Conservation (phyloP, 2,888 invertebrate genomes). For the Scaptomyza polygonia region DNA sequence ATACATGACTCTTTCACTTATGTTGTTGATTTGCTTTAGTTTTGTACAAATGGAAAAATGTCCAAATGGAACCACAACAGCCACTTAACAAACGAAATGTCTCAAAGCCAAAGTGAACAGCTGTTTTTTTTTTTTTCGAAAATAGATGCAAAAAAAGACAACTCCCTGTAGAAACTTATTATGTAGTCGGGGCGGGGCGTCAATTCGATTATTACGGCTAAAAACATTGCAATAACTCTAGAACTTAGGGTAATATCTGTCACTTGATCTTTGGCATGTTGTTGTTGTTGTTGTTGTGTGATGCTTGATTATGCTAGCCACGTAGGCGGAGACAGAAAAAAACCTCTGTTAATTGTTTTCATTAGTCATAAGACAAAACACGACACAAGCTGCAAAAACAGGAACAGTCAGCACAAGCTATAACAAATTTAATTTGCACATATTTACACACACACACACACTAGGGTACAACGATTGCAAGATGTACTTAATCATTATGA, state of each 20-base stretch:
- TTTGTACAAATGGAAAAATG: constrained; percentile 24
- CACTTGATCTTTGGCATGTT: constrained; percentile 25
- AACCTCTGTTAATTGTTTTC: constrained; percentile 69
- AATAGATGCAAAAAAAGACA: neutral
- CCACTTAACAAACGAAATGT: constrained; percentile 2
- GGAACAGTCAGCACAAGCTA: constrained; percentile 18
- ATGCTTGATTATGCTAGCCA: constrained; percentile 54
- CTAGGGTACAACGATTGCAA: constrained; percentile 16
- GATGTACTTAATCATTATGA: constrained; percentile 37
- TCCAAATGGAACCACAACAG: constrained; percentile 12
- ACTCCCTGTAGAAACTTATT: constrained; percentile 24
- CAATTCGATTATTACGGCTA: constrained; percentile 14
- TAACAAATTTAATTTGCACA: constrained; percentile 29
- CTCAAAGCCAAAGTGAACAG: constrained; percentile 22
- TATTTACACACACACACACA: constrained; percentile 41
- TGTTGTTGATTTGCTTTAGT: constrained; percentile 33
- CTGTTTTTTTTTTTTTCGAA: too few relatives aligned
- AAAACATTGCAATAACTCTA: constrained; percentile 37
- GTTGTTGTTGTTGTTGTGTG: constrained; percentile 22
- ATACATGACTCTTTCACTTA: constrained; percentile 33
- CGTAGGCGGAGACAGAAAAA: constrained; percentile 57
- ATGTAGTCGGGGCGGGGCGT: constrained; percentile 23
- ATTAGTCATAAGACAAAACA: constrained; percentile 58
- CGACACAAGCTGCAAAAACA: constrained; percentile 16
- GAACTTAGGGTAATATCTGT: constrained; percentile 43